phyloP scores from a whole-genome alignment of 2,797 vertebrate species.

The Psittacula derbiana region DNA sequence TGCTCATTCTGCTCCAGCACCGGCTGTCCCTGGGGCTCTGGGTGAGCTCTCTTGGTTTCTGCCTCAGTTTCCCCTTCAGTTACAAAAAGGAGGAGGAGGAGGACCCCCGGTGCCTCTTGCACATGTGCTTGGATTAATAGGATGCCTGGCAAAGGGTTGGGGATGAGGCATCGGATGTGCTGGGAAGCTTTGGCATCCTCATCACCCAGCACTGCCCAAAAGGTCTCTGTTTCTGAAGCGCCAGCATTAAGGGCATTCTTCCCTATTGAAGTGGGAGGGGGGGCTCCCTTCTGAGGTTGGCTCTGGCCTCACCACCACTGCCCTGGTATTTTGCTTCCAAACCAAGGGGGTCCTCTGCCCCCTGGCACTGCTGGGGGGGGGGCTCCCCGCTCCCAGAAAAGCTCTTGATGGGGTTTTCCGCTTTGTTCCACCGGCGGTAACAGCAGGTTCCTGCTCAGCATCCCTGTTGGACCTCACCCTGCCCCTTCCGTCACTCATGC shows the following conservation, averaged over 20 bases:
- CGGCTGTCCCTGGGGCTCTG: not conserved
- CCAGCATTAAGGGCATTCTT: not conserved
- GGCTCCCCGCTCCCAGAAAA: not conserved
- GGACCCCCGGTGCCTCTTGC: not conserved
- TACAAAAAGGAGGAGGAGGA: not conserved
- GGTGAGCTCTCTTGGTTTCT: not conserved
- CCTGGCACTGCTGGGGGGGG: accelerated
- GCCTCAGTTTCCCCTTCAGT: not conserved
- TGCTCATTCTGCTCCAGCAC: not conserved
- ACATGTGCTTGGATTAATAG: not conserved
- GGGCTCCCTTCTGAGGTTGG: not conserved
- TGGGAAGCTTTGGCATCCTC: not conserved
- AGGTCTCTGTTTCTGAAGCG: not conserved
- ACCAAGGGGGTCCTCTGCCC: not conserved
- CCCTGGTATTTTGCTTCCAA: not conserved
- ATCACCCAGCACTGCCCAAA: not conserved
- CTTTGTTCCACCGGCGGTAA: not conserved
- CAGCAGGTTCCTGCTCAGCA: not conserved
- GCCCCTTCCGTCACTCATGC: not conserved
- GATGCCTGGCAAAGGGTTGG: not conserved
- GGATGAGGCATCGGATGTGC: not conserved
- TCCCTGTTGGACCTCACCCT: accelerated
- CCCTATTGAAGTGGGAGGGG: not conserved
- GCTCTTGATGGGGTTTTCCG: not conserved
- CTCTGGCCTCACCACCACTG: not conserved